Evolutionary conservation across 2,113 vertebrate genomes (phyloP).

Genomic region (Furnarius figulus): DNA sequence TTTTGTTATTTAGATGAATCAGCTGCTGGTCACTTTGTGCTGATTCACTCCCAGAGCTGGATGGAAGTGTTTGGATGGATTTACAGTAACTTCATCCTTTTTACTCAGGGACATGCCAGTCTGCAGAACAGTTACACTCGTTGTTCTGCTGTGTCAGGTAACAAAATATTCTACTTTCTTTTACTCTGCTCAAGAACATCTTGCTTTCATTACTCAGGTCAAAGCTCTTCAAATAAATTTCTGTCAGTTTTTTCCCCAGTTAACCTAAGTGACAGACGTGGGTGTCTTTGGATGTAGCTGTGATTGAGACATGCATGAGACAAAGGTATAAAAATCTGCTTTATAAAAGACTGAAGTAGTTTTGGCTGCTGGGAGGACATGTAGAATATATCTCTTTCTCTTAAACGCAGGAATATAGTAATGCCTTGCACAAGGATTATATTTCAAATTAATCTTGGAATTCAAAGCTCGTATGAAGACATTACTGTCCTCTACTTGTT

Average conservation of each 20-base stretch:
- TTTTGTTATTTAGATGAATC: constrained; percentile 39
- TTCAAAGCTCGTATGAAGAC: not conserved
- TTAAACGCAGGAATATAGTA: not conserved
- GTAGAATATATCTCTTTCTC: not conserved
- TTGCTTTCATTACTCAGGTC: not conserved
- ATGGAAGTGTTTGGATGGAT: not conserved
- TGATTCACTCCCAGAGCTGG: constrained; percentile 29
- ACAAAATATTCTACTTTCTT: not conserved
- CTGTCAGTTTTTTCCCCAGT: not conserved
- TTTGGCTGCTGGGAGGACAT: not conserved
- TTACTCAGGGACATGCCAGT: not conserved
- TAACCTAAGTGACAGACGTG: not conserved
- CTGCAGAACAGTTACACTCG: not conserved
- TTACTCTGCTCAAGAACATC: not conserved
- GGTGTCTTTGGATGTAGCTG: not conserved
- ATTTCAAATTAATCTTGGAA: not conserved
- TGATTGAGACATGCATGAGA: not conserved
- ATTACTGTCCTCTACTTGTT: not conserved
- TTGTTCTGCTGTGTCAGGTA: constrained; percentile 10
- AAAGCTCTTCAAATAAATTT: not conserved
- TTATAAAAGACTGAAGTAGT: not conserved
- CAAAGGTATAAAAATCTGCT: not conserved
- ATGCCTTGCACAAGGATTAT: not conserved
- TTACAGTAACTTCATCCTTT: constrained; percentile 26
- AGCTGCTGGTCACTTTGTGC: constrained; percentile 37